Percentiles rank a stretch among this genome's conserved stretches.
phyloP scores from a whole-genome alignment of 2,888 invertebrate genomes.

The Odontocolon sp. region DNA sequence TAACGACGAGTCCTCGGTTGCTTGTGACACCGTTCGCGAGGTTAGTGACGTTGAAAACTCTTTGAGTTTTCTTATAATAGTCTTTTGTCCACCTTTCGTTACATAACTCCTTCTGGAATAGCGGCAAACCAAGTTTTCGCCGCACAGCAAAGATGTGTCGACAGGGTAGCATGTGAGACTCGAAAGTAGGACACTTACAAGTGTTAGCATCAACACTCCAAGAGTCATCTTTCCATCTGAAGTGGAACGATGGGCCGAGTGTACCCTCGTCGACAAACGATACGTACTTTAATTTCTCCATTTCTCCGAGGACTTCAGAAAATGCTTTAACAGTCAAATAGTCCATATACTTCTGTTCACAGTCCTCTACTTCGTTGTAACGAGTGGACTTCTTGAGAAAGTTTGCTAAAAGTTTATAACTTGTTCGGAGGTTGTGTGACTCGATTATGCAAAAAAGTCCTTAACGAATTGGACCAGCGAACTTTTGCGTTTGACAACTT shows the following conservation, averaged over 20 bases:
- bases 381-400: not conserved
- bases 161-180: not conserved
- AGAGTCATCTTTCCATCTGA: not conserved
- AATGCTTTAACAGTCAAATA: not conserved
- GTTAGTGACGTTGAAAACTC: not conserved
- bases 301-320: not conserved
- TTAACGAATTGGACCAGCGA: not conserved
- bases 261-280: not conserved
- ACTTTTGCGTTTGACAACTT: not conserved
- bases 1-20: not conserved
- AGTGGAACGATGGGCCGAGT: not conserved
- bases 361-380: not conserved
- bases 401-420: conserved; percentile 1
- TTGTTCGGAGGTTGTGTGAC: conserved; percentile 3
- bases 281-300: not conserved
- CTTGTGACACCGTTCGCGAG: not conserved
- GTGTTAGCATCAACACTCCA: not conserved
- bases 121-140: not conserved
- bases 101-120: not conserved
- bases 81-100: not conserved
- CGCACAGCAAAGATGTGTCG: not conserved
- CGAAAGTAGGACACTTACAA: not conserved
- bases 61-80: conserved; percentile 6
- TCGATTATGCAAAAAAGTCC: conserved; percentile 6
- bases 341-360: not conserved